Base-by-base conservation (phyloP, 2,797 vertebrate genomes). In the Chelon labrosus region DNA sequence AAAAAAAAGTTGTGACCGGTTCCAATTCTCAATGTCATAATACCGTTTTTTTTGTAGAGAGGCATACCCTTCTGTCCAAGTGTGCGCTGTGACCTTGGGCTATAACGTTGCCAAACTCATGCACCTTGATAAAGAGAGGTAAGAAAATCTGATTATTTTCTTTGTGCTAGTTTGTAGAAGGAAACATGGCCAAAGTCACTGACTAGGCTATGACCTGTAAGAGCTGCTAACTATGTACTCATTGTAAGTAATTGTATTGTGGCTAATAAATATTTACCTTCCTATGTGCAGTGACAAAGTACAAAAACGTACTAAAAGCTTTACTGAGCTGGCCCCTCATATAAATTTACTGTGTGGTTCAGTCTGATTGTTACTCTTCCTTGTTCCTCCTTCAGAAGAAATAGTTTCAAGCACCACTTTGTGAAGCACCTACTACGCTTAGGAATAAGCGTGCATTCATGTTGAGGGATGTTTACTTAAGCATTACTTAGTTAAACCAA, bases 71-170 rank as follows among this genome's bases (percentile, higher is more conserved):
- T 89, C 91, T 0, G 98, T 96, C 41, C 78, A 63, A 5, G 96
- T 99, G 75, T 80, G 90, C 66, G 94, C 96, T 1, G 96, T 98
- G 8, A 95, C 95, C 65, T 80, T 98, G 70, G 96, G 94, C 67
- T 98, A 97, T 0, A 77, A 98, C 0, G 98, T 98, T 66, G 85
- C 96, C 72, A 96, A 92, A 63, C 95, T 99, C 58, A 96, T 97
- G 41, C 10, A 92, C 54, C 91, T 99, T 5, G 95, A 94, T 85
- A 93, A 85, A 67, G 95, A 97, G 89, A 97, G 94, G 98, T 98
- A 88, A 86, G 81, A 39, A 42, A 41, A 41, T 41, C 39, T 41
- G 39, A 41, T 11, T 38, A 7, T 41, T 41, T 41, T 13, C 39
- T 13, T 35, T 35, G 31, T 35, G 31, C 31, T 35, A 35, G 7